phyloP scores from a whole-genome alignment of 1,140 invertebrate genomes.

The Ladona fulva region DNA sequence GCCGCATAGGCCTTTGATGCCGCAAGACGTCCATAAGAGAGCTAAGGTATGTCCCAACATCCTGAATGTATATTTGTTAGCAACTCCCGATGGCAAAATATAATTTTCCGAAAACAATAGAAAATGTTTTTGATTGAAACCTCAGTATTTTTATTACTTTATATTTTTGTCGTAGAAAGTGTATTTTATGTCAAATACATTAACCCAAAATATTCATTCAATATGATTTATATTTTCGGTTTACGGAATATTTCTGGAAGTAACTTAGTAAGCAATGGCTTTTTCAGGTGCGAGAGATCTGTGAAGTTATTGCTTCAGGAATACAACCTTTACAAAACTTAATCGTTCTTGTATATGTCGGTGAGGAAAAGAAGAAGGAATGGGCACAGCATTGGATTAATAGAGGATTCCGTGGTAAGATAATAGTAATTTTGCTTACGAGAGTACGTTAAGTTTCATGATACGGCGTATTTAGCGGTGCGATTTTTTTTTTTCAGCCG shows the following conservation, averaged over 20 bases:
- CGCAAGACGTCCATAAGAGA: constrained; percentile 73
- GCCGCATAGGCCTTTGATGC: constrained; percentile 73
- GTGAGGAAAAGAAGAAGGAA: constrained; percentile 75
- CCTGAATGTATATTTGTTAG: too few relatives aligned
- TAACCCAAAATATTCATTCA: too few relatives aligned
- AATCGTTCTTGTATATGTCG: constrained; percentile 72
- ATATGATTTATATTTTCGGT: too few relatives aligned
- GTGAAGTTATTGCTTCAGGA: constrained; percentile 78
- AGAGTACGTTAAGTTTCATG: neutral
- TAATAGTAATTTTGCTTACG: constrained; percentile 13
- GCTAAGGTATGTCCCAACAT: constrained; percentile 54
- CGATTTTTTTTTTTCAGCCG: constrained; percentile 45
- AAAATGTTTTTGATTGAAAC: too few relatives aligned
- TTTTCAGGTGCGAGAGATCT: constrained; percentile 54
- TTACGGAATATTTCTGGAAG: too few relatives aligned
- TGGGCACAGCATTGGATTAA: constrained; percentile 92
- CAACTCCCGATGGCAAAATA: too few relatives aligned
- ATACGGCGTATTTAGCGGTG: too few relatives aligned
- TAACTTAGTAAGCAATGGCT: too few relatives aligned
- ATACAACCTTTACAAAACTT: constrained; percentile 95
- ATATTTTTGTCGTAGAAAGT: too few relatives aligned
- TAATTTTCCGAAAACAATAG: too few relatives aligned
- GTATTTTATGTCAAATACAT: too few relatives aligned
- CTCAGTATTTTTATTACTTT: too few relatives aligned
- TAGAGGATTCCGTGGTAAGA: constrained; percentile 64